Percentiles rank a stretch among this genome's conserved stretches.
These are phyloP conservation scores for Taeniopygia guttata DNA, from an alignment of 2,797 vertebrate species.

Conservation along the genomic window DNA sequence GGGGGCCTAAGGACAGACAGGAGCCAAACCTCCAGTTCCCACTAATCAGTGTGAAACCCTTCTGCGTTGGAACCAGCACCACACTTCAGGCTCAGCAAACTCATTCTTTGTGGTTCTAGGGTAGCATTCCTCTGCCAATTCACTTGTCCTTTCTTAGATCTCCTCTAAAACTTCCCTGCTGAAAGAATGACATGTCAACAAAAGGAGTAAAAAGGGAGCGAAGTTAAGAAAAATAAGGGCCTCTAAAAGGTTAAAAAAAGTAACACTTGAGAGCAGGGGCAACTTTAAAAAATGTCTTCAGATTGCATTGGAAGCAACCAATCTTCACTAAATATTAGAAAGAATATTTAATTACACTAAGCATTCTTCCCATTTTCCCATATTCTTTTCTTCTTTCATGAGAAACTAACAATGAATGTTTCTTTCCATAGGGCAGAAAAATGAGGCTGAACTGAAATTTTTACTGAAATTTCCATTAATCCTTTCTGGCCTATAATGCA, in stretches of 20 bases:
- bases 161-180: not conserved
- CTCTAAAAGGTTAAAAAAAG: not conserved
- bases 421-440: not conserved
- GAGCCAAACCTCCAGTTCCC: not conserved
- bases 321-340: not conserved
- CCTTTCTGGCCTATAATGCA: conserved; percentile 2
- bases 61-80: not conserved
- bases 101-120: not conserved
- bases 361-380: not conserved
- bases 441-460: conserved; percentile 2
- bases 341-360: not conserved
- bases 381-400: not conserved
- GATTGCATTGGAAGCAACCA: not conserved
- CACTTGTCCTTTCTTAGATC: not conserved
- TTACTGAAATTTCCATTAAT: conserved; percentile 46
- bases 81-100: not conserved
- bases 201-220: not conserved
- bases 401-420: not conserved
- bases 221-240: not conserved
- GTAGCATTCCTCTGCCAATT: not conserved
- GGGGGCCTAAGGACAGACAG: not conserved
- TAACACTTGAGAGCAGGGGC: not conserved
- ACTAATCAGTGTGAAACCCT: not conserved
- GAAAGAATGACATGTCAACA: not conserved
- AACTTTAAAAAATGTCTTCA: not conserved